Conservation (phyloP, 2,113 vertebrate species). For the Brachyhypopomus occidentalis region DNA sequence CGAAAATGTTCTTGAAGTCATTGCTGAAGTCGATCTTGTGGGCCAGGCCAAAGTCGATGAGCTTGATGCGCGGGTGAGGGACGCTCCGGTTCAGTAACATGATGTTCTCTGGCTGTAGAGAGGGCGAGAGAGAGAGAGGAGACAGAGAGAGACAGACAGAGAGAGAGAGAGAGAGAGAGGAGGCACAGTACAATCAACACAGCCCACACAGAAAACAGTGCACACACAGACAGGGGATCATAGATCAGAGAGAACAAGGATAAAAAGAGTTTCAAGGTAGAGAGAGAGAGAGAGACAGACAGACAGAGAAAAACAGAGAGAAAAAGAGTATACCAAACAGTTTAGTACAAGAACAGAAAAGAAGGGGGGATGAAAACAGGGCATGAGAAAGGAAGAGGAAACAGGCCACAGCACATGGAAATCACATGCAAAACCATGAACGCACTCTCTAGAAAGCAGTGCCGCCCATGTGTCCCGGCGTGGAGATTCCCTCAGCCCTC, state of each 20-base stretch:
- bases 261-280: conserved; percentile 14
- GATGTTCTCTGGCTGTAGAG: conserved; percentile 92
- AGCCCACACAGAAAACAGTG: no score
- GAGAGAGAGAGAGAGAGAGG: neutral
- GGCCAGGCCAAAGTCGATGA: conserved; percentile 97
- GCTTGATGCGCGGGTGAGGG: conserved; percentile 95
- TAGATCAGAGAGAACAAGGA: neutral
- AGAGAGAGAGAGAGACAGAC: neutral
- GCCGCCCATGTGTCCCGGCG: conserved; percentile 23
- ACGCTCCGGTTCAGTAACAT: conserved; percentile 92
- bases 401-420: conserved; percentile 64
- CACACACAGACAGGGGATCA: no score
- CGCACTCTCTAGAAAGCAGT: conserved; percentile 57
- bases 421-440: conserved; percentile 70
- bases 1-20: conserved; percentile 99
- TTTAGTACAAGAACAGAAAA: no score
- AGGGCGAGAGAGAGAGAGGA: conserved; percentile 3
- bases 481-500: conserved; percentile 38
- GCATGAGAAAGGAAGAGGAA: conserved; percentile 31
- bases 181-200: neutral
- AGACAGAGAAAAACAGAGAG: neutral
- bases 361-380: neutral
- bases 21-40: conserved; percentile 98
- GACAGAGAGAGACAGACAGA: no score
- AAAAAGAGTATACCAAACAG: neutral